Base-by-base conservation (phyloP, 2,797 vertebrate genomes). In the Gila robusta region DNA sequence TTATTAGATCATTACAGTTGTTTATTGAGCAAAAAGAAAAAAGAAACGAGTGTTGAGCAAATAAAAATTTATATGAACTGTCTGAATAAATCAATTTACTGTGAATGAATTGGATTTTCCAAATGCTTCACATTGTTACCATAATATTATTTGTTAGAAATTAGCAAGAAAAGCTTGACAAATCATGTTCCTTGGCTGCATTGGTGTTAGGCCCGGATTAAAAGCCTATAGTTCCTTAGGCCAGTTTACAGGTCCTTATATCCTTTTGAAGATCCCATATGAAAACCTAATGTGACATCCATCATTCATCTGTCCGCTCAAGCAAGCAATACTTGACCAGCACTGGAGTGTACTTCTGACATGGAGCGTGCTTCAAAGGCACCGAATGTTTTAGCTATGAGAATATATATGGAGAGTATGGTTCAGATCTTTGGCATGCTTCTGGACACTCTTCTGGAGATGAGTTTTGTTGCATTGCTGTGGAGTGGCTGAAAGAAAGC, bases 291-390 rank as follows among this genome's bases (percentile, higher is more conserved):
- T 9, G n/a, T 69, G 64, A 16, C 56, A 44, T 6, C 39, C 19
- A n/a, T 19, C 71, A 32, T 82, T 19, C 32, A 41, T 52, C 41
- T 32, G 26, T 69, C 79, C 37, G 47, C 21, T 56, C 26, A 62
- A 39, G 16, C 17, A 17, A 41, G 23, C 35, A 41, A 7, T 23
- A 52, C 64, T 56, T 14, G 17, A 77, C 39, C 19, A 44, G 26
- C 39, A 28, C n/a, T 62, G 12, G 26, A 56, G 81, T 66, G 23
- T 83, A 21, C 59, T 84, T 67, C 64, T 35, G 8, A 54, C n/a
- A 79, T 78, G 16, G n/a, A 84, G 19, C 35, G 2, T 79, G 32
- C 83, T 69, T 85, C 49, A 70, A 79, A 71, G 19, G 3, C 26
- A 44, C 9, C 0, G 6, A 69, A 52, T 56, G 49, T 39, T 59